Evolutionary conservation across 1,140 invertebrate species (phyloP).

Genomic region (Drosophila arawakana): DNA sequence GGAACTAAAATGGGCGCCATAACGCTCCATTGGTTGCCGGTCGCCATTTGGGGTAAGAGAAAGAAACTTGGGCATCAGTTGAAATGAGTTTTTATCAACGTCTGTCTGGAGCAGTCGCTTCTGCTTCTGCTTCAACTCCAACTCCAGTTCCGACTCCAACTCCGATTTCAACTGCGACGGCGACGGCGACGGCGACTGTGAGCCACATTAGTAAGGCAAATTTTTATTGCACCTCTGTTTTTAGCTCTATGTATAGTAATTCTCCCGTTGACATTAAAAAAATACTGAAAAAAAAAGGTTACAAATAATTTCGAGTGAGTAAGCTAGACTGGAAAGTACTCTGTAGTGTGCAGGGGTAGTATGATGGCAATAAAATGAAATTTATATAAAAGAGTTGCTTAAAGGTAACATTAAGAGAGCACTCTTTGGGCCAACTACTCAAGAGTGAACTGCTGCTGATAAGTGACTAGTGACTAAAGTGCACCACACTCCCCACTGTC

Average conservation of each 20-base stretch:
- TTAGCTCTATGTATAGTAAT: slow-evolving; percentile 56
- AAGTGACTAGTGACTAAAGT: no score
- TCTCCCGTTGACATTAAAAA: slow-evolving; percentile 70
- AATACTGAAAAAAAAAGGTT: slow-evolving; percentile 10
- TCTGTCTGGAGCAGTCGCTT: slow-evolving; percentile 39
- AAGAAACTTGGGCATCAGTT: slow-evolving; percentile 53
- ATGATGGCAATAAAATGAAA: no score
- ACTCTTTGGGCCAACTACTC: no score
- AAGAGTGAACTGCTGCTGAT: no score
- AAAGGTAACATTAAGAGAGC: no score
- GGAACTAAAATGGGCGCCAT: slow-evolving; percentile 24
- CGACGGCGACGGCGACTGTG: slow-evolving; percentile 5
- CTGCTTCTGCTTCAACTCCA: not conserved
- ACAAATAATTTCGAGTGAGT: not conserved
- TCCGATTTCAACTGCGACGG: slow-evolving; percentile 39
- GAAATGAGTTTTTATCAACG: slow-evolving; percentile 81
- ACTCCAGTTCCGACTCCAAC: slow-evolving; percentile 22
- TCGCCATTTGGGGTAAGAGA: slow-evolving; percentile 26
- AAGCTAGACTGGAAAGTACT: not conserved
- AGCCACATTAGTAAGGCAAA: slow-evolving; percentile 73
- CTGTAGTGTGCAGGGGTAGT: no score
- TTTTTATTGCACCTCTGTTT: slow-evolving; percentile 81
- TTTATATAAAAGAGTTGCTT: no score
- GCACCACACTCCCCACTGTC: not conserved
- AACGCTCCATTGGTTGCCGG: slow-evolving; percentile 64